These are phyloP conservation scores for Nicator chloris DNA, from an alignment of 2,113 vertebrate genomes.

Conservation along the genomic window DNA sequence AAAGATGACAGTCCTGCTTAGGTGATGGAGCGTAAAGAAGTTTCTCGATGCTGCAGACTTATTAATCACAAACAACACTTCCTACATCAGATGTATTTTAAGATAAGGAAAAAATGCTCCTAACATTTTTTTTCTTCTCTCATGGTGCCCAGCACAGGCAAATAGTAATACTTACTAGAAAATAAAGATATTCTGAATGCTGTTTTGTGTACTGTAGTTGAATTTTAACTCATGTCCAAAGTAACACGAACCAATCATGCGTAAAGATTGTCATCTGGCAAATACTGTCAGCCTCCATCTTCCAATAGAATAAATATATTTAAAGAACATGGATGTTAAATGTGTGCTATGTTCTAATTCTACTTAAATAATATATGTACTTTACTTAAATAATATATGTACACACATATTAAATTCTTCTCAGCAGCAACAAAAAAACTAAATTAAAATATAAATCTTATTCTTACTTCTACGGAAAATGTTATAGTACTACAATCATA, in stretches of 20 bases:
- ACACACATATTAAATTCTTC: background rate
- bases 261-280: background rate
- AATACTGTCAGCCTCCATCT: background rate
- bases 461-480: background rate
- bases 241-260: background rate
- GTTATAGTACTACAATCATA: background rate
- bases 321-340: background rate
- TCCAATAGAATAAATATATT: background rate
- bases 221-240: background rate
- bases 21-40: background rate
- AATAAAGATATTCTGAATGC: background rate
- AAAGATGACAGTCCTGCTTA: slow-evolving; percentile 3
- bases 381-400: slow-evolving; percentile 22
- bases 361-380: slow-evolving; percentile 14
- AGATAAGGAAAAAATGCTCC: background rate
- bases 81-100: background rate
- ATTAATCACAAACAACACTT: background rate
- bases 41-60: background rate
- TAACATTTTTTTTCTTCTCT: background rate
- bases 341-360: background rate
- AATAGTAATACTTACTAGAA: background rate
- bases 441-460: background rate
- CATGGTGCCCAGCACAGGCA: background rate
- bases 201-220: background rate
- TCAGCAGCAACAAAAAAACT: background rate